A percentile compares a stretch with the other conserved stretches of the same genome.
Conservation (phyloP, 2,888 invertebrate genomes). For the Lathronympha strigana region DNA sequence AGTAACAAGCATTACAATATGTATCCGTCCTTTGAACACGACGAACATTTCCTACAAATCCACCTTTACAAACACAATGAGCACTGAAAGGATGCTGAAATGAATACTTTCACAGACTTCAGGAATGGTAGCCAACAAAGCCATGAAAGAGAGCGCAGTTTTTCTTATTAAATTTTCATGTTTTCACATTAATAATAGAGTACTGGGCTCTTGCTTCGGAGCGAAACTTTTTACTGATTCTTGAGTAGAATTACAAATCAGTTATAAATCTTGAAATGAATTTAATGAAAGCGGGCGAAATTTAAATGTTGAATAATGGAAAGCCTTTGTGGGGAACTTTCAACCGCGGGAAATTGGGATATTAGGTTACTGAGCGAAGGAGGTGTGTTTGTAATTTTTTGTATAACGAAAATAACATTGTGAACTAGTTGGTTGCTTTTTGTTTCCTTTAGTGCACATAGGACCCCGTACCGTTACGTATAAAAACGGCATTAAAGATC, state of each 20-base stretch:
- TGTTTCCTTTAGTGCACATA: too few species aligned
- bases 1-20: constrained; percentile 8
- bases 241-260: constrained; percentile 43
- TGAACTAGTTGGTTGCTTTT: too few species aligned
- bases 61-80: constrained; percentile 32
- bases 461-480: too few species aligned
- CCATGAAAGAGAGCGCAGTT: constrained; percentile 44
- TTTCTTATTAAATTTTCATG: constrained; percentile 65
- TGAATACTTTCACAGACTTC: constrained; percentile 36
- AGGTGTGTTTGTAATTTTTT: background rate
- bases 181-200: constrained; percentile 67
- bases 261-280: constrained; percentile 42
- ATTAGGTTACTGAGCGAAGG: background rate
- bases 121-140: constrained; percentile 40
- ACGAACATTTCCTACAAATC: constrained; percentile 1
- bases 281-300: constrained; percentile 39
- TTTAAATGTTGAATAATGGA: constrained; percentile 40
- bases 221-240: constrained; percentile 45
- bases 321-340: constrained; percentile 1
- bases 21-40: background rate
- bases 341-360: constrained; percentile 1
- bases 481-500: too few species aligned
- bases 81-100: constrained; percentile 28
- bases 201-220: constrained; percentile 46
- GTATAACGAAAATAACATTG: too few species aligned